phyloP scores from a whole-genome alignment of 2,888 invertebrate genomes.

The Opisthograptis luteolata region DNA sequence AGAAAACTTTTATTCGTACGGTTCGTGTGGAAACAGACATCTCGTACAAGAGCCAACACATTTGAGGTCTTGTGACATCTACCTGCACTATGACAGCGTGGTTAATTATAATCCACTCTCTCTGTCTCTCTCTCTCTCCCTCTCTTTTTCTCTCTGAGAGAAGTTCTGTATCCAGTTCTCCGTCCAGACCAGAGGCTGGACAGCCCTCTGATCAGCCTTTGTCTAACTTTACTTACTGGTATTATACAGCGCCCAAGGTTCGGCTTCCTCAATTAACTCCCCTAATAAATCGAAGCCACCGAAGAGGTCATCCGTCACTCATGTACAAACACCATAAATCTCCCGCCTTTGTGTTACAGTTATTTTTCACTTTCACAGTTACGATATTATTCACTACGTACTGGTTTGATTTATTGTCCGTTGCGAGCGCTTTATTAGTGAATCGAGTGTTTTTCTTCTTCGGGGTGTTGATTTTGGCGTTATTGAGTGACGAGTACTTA shows the following conservation, averaged over 20 bases:
- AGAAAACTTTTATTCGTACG: no score
- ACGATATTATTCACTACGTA: conserved; percentile 50
- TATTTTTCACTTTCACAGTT: conserved; percentile 60
- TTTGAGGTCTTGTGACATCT: no score
- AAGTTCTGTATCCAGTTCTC: no score
- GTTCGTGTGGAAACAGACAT: no score
- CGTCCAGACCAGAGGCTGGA: no score
- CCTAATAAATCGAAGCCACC: conserved; percentile 37
- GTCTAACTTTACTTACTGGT: conserved; percentile 4
- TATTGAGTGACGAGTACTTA: conserved; percentile 23
- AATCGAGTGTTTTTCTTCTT: conserved; percentile 26
- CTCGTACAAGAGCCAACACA: no score
- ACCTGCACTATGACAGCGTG: no score
- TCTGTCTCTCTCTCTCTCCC: no score
- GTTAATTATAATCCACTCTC: no score
- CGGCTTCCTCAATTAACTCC: conserved; percentile 39
- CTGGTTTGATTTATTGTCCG: conserved; percentile 47
- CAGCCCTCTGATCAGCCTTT: no score
- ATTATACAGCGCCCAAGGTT: conserved; percentile 5
- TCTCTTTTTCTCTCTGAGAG: no score
- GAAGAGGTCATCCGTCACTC: conserved; percentile 49
- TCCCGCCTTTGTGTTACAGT: conserved; percentile 52
- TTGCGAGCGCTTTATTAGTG: conserved; percentile 22
- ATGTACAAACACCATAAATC: conserved; percentile 67
- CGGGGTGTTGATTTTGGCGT: conserved; percentile 20